These are phyloP conservation scores for Ennomos quercinarius DNA, from an alignment of 2,888 invertebrate genomes.

Conservation along the genomic window DNA sequence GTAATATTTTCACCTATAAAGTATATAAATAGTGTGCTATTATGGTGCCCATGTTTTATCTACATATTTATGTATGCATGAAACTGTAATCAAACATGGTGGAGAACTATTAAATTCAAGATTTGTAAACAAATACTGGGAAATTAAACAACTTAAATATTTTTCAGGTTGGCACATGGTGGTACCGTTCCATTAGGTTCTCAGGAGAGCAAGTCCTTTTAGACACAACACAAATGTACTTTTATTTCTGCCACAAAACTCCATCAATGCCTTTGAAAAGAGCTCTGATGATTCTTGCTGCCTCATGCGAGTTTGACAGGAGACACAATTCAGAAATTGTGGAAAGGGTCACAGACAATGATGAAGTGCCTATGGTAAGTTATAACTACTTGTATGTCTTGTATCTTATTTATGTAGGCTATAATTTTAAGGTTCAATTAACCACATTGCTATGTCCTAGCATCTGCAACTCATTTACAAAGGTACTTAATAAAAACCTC, in stretches of 20 bases:
- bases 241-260: conserved; percentile 97
- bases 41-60: no score
- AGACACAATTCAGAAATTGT: conserved; percentile 97
- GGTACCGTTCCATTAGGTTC: conserved; percentile 99
- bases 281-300: conserved; percentile 98
- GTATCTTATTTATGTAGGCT: no score
- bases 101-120: no score
- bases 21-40: no score
- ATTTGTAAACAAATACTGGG: no score
- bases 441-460: no score
- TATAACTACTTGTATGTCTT: neutral
- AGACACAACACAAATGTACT: conserved; percentile 98
- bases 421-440: no score
- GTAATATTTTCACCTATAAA: no score
- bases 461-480: no score
- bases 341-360: conserved; percentile 96
- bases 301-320: conserved; percentile 98
- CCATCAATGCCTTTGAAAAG: conserved; percentile 98
- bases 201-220: conserved; percentile 98
- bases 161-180: conserved; percentile 95
- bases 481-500: no score
- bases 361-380: conserved; percentile 95
- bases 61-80: no score
- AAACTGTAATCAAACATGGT: no score
- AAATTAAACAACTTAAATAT: neutral